phyloP scores from a whole-genome alignment of 2,888 invertebrate genomes.

The Acanthosepion lycidas region DNA sequence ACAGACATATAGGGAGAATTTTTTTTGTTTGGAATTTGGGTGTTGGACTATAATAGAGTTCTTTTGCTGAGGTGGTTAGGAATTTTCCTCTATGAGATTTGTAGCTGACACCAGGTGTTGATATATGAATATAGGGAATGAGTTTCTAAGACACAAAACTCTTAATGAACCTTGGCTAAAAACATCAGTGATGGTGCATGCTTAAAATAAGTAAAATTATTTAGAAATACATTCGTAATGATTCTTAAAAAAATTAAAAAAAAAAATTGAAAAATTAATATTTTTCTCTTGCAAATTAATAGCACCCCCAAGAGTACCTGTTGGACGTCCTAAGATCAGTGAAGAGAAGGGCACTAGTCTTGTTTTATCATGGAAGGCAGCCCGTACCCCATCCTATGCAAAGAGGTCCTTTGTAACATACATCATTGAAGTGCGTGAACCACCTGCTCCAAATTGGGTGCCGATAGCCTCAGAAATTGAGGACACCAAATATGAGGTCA shows the following conservation, averaged over 20 bases:
- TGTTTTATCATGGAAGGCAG: constrained; percentile 94
- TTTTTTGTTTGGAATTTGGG: no score
- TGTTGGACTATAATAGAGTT: no score
- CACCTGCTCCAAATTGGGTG: constrained; percentile 69
- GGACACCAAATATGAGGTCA: constrained; percentile 55
- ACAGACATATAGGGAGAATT: no score
- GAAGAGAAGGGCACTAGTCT: constrained; percentile 92
- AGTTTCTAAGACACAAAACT: no score
- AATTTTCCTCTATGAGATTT: no score
- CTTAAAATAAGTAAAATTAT: no score
- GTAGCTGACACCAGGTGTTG: no score
- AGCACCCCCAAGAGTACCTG: constrained; percentile 67
- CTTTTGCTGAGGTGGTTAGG: no score
- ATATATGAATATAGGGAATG: no score
- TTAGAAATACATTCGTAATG: no score
- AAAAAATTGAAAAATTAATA: background rate
- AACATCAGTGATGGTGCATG: no score
- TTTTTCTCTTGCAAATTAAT: constrained; percentile 46
- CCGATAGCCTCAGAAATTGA: constrained; percentile 64
- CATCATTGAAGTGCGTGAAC: constrained; percentile 80
- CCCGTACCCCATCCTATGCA: constrained; percentile 86
- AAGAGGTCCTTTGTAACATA: constrained; percentile 75
- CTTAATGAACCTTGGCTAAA: no score
- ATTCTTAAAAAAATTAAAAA: background rate
- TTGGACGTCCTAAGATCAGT: constrained; percentile 90